A percentile compares a stretch with the other conserved stretches of the same genome.
phyloP scores from a whole-genome alignment of 2,113 vertebrate genomes.

The Tragelaphus buxtoni region DNA sequence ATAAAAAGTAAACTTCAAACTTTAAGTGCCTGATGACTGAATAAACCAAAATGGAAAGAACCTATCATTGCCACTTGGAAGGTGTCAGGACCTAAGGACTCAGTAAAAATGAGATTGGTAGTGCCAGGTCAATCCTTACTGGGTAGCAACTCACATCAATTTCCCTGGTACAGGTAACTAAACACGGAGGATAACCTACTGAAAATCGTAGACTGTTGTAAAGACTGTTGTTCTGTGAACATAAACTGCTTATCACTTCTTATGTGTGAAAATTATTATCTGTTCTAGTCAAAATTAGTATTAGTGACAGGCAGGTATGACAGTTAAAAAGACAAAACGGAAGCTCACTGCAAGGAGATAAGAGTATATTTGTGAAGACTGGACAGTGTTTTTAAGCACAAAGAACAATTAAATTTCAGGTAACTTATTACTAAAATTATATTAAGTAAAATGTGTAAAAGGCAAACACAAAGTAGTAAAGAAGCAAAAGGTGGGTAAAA shows the following conservation, averaged over 20 bases:
- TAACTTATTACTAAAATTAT: neutral
- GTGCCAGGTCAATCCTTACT: conserved; percentile 61
- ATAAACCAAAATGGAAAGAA: neutral
- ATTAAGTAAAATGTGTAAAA: neutral
- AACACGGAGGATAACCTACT: conserved; percentile 60
- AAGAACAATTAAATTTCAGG: neutral
- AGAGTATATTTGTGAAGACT: neutral
- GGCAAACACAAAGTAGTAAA: neutral
- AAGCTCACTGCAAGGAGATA: neutral
- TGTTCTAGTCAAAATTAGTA: conserved; percentile 55
- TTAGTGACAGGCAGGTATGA: conserved; percentile 30
- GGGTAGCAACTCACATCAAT: conserved; percentile 54
- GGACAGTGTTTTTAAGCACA: neutral
- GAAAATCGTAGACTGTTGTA: conserved; percentile 50
- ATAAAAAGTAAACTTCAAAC: neutral
- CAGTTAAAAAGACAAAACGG: conserved; percentile 30
- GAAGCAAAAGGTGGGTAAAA: neutral
- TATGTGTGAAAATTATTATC: conserved; percentile 69
- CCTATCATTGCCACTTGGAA: conserved; percentile 41
- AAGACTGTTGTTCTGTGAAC: conserved; percentile 60
- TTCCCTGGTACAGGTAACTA: conserved; percentile 68
- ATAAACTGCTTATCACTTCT: conserved; percentile 73
- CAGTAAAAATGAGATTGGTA: conserved; percentile 60
- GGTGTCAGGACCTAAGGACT: conserved; percentile 47
- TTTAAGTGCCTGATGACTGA: conserved; percentile 26